Conservation (phyloP, 2,888 invertebrate species). For the Sinhomidia bicolor region DNA sequence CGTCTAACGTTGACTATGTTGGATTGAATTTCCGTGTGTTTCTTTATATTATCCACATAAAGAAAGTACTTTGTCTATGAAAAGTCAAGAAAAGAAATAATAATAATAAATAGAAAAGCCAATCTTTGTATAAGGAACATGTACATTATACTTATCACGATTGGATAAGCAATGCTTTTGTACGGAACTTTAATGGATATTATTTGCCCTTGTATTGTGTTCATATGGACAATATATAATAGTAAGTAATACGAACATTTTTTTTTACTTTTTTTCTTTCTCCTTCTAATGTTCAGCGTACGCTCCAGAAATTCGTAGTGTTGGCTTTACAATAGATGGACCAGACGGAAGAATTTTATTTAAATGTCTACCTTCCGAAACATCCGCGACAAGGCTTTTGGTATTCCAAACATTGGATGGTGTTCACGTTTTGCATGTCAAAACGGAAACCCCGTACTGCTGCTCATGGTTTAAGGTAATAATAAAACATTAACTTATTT, state of each 20-base stretch:
- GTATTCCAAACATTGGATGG: constrained; percentile 72
- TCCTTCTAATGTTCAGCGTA: constrained; percentile 47
- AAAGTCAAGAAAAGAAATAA: not conserved
- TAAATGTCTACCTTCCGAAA: constrained; percentile 74
- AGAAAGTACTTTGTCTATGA: not conserved
- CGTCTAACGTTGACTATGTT: too few species aligned
- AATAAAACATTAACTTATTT: constrained; percentile 4
- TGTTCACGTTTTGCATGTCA: constrained; percentile 70
- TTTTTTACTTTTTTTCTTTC: not conserved
- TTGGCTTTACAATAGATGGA: constrained; percentile 73
- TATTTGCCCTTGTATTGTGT: too few species aligned
- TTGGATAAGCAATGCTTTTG: not conserved
- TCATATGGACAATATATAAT: too few species aligned
- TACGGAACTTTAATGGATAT: too few species aligned
- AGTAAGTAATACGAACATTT: too few species aligned
- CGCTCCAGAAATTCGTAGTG: constrained; percentile 71
- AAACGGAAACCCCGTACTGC: constrained; percentile 75
- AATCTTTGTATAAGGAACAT: not conserved
- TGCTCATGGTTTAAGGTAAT: constrained; percentile 77
- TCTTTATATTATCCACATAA: not conserved
- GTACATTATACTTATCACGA: not conserved
- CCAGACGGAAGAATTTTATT: constrained; percentile 70
- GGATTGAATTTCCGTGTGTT: too few species aligned
- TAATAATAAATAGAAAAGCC: not conserved
- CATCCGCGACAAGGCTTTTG: constrained; percentile 68